Conservation (phyloP, 2,888 invertebrate genomes). For the Isoperla grammatica region DNA sequence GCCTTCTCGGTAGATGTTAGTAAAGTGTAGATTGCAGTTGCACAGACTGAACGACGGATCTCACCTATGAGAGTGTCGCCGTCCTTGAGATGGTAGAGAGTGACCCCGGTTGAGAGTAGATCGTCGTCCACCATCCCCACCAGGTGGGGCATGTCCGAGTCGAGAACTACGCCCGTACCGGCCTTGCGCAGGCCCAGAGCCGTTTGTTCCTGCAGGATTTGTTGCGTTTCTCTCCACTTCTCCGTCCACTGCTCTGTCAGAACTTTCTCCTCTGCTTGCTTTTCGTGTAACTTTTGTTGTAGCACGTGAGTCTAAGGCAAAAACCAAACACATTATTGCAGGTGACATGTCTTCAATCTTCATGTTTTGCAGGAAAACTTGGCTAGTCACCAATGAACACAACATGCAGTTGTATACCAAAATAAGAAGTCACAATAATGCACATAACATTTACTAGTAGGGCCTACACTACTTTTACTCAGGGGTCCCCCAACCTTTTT, state of each 20-base stretch:
- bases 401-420: too few relatives aligned
- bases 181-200: slow-evolving; percentile 81
- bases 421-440: too few relatives aligned
- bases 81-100: slow-evolving; percentile 81
- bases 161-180: slow-evolving; percentile 80
- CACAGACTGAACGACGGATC: too few relatives aligned
- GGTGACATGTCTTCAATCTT: too few relatives aligned
- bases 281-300: slow-evolving; percentile 73
- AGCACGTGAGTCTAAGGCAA: slow-evolving; percentile 52
- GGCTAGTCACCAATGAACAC: too few relatives aligned
- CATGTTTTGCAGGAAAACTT: too few relatives aligned
- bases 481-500: too few relatives aligned
- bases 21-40: too few relatives aligned
- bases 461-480: too few relatives aligned
- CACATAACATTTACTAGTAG: too few relatives aligned
- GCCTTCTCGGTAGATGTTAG: too few relatives aligned
- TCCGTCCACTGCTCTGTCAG: slow-evolving; percentile 89
- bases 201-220: slow-evolving; percentile 81
- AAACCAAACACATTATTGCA: slow-evolving; percentile 1
- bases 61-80: slow-evolving; percentile 77
- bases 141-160: slow-evolving; percentile 87
- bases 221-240: slow-evolving; percentile 88
- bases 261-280: slow-evolving; percentile 78
- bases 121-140: slow-evolving; percentile 91
- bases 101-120: slow-evolving; percentile 82